A percentile compares a stretch with the other conserved stretches of the same genome.
Conservation (phyloP, 2,797 vertebrate species). For the Coracias cyanogaster region DNA sequence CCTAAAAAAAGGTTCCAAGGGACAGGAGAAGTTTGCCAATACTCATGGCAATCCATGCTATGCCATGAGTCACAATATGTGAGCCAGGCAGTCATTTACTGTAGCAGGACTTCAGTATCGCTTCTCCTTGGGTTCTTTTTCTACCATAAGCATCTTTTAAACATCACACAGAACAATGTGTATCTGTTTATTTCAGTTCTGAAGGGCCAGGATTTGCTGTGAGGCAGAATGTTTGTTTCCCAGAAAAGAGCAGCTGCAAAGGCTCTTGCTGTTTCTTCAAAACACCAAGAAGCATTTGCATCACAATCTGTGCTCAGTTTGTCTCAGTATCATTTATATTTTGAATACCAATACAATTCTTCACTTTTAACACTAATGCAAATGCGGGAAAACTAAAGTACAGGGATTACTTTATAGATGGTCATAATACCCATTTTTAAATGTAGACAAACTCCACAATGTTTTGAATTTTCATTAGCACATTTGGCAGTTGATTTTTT, state of each 20-base stretch:
- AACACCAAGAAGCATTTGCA: constrained; percentile 47
- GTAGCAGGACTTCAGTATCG: neutral
- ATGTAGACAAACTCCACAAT: neutral
- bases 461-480: neutral
- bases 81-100: neutral
- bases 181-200: constrained; percentile 53
- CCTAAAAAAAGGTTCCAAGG: neutral
- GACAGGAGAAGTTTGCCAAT: neutral
- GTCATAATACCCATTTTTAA: neutral
- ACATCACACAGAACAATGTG: constrained; percentile 35
- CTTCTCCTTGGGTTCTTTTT: constrained; percentile 19
- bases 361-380: neutral
- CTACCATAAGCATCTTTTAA: constrained; percentile 32
- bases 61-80: neutral
- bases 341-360: constrained; percentile 42
- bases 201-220: constrained; percentile 32
- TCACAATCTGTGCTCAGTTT: constrained; percentile 52
- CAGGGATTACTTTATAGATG: neutral
- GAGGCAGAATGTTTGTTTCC: constrained; percentile 43
- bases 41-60: neutral
- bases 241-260: constrained; percentile 71
- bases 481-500: constrained; percentile 10
- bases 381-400: neutral
- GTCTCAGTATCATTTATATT: constrained; percentile 47
- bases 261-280: constrained; percentile 58